Conservation (phyloP, 2,113 vertebrate species). For the Myotis lucifugus region DNA sequence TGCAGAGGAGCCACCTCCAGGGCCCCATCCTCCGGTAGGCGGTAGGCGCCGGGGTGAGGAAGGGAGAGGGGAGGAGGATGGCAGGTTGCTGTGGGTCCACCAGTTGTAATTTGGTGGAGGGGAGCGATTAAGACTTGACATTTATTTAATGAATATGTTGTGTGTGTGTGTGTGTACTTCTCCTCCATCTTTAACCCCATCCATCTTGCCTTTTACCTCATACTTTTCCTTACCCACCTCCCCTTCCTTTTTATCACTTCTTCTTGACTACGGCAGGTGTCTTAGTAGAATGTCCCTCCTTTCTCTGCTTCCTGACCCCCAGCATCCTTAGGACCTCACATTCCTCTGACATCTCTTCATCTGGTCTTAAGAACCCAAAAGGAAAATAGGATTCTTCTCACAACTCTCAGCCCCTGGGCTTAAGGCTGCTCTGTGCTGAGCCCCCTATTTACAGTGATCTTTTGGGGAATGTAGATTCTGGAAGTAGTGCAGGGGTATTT, state of each 20-base stretch:
- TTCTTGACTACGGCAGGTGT: not conserved
- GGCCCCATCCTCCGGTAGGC: constrained; percentile 78
- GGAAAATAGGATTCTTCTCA: not conserved
- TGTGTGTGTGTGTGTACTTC: not conserved
- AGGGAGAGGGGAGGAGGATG: not conserved
- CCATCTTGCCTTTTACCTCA: not conserved
- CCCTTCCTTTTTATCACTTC: not conserved
- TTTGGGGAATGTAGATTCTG: not conserved
- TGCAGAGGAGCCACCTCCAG: constrained; percentile 73
- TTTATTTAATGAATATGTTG: not conserved
- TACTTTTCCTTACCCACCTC: not conserved
- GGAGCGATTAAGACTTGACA: not conserved
- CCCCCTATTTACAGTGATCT: not conserved
- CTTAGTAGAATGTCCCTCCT: not conserved
- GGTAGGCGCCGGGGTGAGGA: not conserved
- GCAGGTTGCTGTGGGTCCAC: not conserved
- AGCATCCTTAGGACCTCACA: not conserved
- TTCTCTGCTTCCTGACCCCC: not conserved
- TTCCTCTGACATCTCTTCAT: not conserved
- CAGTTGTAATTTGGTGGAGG: not conserved
- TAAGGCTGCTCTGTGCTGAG: not conserved
- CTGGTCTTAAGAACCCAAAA: constrained; percentile 12
- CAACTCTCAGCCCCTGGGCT: not conserved
- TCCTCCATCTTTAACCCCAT: not conserved
- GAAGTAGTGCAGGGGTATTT: not conserved